Base-by-base conservation (phyloP, 2,888 invertebrate species). In the Ypsolopha sequella region DNA sequence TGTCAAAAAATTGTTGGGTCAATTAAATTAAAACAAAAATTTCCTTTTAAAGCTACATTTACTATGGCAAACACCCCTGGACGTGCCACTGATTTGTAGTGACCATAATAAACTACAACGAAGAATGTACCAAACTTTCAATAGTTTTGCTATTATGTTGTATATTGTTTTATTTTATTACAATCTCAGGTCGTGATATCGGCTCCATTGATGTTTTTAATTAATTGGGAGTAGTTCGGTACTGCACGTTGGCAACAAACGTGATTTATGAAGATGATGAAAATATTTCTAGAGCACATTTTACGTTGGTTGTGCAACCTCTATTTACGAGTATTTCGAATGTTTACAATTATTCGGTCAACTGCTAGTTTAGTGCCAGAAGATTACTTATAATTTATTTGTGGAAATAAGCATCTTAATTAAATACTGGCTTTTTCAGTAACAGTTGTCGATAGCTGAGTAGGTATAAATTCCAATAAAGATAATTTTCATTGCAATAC, bases 161-260 rank as follows among this genome's bases (percentile, higher is more conserved):
- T 7, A 43, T 10, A 34, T 45, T 6, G 45, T 48, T 48, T 36
- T 38, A 38, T 8, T n/a, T 47, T 1, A 2, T 48, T 39, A n/a
- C 41, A n/a, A 11, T 33, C 24, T 24, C 24, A 10, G 52, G 53
- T 67, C 66, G 64, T 64, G 64, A 66, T 63, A 63, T 63, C 67
- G 71, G 68, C 62, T 63, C 64, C 65, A 73, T 76, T 80, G 78
- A 80, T 70, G 73, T 70, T 47, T 59, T 66, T 79, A 80, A 82
- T 80, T 79, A 76, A 80, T 80, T 69, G 71, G 70, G 70, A 70
- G 68, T 70, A 73, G 65, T 69, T 71, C 70, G 58, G 67, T 49
- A 49, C 39, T 59, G 64, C 64, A 63, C 67, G 73, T 66, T 71
- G 65, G 70, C 58, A 63, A 69, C 66, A 58, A 58, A 54, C 60